Evolutionary conservation across 2,797 vertebrate species (phyloP), one percentile per base, ranked within the genome.

Genomic region (Phoebastria nigripes): DNA sequence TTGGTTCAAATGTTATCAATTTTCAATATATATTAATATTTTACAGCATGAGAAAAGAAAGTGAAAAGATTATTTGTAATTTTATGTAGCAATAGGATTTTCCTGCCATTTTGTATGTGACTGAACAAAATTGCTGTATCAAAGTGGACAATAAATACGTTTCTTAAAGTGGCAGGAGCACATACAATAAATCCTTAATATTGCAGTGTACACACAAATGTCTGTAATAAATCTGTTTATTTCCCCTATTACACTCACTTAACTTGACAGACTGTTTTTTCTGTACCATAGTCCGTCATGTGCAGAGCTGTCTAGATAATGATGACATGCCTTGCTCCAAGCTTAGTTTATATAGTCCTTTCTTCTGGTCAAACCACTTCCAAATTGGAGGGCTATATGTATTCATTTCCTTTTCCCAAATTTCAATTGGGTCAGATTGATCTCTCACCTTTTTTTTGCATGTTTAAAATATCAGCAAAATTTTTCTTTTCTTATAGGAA

Each of bases 401-500:
- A 16, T 21, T 37, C 6, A 7, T 56, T 51, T 67, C 37, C 37
- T 46, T 46, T 61, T 51, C 49, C 37, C 9, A 46, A 62, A 31
- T 25, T 37, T 1, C 0, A 13, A 41, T 86, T 0, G 3, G 18
- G 8, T 37, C 19, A 52, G 44, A 8, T 3, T 15, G 42, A 35
- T 44, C 15, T 67, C 37, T 62, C 11, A 56, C 3, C 8, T 5
- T 8, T 41, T 61, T 61, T 61, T 55, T 72, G 5, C 10, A 20
- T 8, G 7, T 61, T 61, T 61, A 44, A 67, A 72, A 49, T 39
- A 51, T 18, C 26, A 22, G 6, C 13, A 62, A 86, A 51, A 44
- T 2, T 9, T 13, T 19, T 15, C 49, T 1, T 58, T 76, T 71
- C n/a, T 47, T 55, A 7, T 25, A 71, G 46, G 8, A 47, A 7